Evolutionary conservation across 2,888 invertebrate genomes (phyloP).

Genomic region (Amorpha juglandis): DNA sequence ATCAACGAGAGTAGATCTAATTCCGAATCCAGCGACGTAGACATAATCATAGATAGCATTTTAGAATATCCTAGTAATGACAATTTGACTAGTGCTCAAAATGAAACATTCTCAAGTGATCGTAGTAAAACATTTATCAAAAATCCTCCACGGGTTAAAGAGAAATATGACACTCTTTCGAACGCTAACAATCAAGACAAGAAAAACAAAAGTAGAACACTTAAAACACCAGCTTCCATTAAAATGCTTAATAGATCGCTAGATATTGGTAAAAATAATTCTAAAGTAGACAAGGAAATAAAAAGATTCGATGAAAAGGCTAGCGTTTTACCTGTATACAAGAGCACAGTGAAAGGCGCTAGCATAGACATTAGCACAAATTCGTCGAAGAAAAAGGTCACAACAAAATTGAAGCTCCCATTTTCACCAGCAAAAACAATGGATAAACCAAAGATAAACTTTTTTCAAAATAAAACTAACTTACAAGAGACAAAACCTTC

Average conservation of each 20-base stretch:
- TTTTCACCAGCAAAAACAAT: constrained; percentile 73
- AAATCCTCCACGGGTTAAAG: constrained; percentile 49
- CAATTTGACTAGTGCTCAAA: constrained; percentile 53
- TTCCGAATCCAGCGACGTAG: constrained; percentile 76
- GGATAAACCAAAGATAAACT: constrained; percentile 76
- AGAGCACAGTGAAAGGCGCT: constrained; percentile 60
- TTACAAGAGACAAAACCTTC: constrained; percentile 64
- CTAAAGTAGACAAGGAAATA: constrained; percentile 54
- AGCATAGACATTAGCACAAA: constrained; percentile 57
- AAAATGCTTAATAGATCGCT: constrained; percentile 68
- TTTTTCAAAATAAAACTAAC: constrained; percentile 70
- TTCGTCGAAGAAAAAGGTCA: constrained; percentile 62
- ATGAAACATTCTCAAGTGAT: constrained; percentile 58
- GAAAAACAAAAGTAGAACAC: constrained; percentile 64
- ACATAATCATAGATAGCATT: constrained; percentile 71
- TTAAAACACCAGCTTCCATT: constrained; percentile 66
- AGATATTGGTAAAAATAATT: constrained; percentile 60
- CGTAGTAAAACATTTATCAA: constrained; percentile 71
- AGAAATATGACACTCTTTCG: constrained; percentile 49
- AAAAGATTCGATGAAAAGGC: constrained; percentile 58
- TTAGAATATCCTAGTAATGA: constrained; percentile 60
- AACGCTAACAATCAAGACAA: constrained; percentile 54
- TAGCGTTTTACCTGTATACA: constrained; percentile 73
- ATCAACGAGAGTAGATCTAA: constrained; percentile 78
- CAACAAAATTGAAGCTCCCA: constrained; percentile 72